Percentiles rank a stretch among this genome's conserved stretches.
Conservation (phyloP, 35 echinoderm and acorn worm species). For the Chiridota heheva region DNA sequence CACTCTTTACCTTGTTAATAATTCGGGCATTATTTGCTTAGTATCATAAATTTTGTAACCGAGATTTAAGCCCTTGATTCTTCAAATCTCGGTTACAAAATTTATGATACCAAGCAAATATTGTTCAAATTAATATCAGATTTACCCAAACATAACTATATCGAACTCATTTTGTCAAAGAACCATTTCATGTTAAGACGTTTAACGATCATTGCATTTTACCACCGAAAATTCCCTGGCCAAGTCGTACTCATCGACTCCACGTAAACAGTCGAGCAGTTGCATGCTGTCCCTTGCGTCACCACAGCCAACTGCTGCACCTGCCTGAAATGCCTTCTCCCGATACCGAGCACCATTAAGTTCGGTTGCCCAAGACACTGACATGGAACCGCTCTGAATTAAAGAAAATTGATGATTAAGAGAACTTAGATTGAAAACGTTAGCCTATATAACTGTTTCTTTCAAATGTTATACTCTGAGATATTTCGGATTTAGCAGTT, state of each 20-base stretch:
- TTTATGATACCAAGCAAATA: neutral
- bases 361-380: conserved; percentile 45
- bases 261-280: conserved; percentile 21
- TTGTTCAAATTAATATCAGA: too few species aligned
- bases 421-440: too few species aligned
- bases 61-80: neutral
- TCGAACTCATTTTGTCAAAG: neutral
- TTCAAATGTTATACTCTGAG: too few species aligned
- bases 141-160: neutral
- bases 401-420: too few species aligned
- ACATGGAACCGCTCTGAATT: conserved; percentile 61
- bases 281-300: conserved; percentile 2
- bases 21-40: too few species aligned
- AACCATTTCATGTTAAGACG: neutral
- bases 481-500: too few species aligned
- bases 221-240: neutral
- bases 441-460: too few species aligned
- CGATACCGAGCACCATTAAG: conserved; percentile 21
- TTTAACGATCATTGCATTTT: too few species aligned
- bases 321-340: conserved; percentile 39
- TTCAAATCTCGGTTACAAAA: neutral
- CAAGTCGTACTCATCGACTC: neutral
- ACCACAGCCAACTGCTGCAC: conserved; percentile 38
- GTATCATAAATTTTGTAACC: neutral
- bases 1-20: too few species aligned